Base-by-base conservation (phyloP, 2,113 vertebrate genomes). In the Halichoeres trimaculatus region DNA sequence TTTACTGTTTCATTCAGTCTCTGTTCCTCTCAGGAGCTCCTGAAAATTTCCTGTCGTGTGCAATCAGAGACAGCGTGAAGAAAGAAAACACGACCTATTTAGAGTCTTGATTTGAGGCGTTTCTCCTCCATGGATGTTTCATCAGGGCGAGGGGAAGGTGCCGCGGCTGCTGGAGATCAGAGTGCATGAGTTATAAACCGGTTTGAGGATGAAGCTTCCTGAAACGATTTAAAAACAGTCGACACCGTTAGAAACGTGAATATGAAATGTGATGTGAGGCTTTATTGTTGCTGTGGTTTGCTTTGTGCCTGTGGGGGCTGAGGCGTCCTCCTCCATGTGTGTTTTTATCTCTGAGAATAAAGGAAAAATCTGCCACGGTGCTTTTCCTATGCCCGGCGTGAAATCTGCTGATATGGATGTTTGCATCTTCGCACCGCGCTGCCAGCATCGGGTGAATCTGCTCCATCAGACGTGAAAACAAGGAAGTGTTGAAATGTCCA, bases 31-130 rank as follows among this genome's bases (percentile, higher is more conserved):
- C 71, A 47, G 36, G 20, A 74, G 41, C 23, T 30, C 19, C 45
- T 60, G n/a, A 40, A 62, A 80, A 70, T 55, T 23, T 74, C 61
- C 84, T 78, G 73, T 86, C 69, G 65, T 52, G 48, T 55, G 38
- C 43, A 84, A 65, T 86, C 65, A 78, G 45, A 82, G 30, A 78
- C 40, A 65, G 54, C 17, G 66, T 34, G 20, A 70, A 55, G 45
- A 81, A 72, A 58, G 53, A 83, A 40, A 85, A 77, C 74, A 61
- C 74, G 72, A 81, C 83, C 82, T 67, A 84, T 74, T 91, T 91
- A 10, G 3, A 74, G 45, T 74, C 55, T 85, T 67, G 40, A 74
- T 84, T 83, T 74, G 26, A 74, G 9, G 23, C 50, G 26, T 57
- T 76, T 41, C 55, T 59, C 26, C 51, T 51, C 76, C 61, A 88